A percentile compares a stretch with the other conserved stretches of the same genome.
Evolutionary conservation across 2,797 vertebrate species (phyloP).

Genomic region (Nyctalus aviator): DNA sequence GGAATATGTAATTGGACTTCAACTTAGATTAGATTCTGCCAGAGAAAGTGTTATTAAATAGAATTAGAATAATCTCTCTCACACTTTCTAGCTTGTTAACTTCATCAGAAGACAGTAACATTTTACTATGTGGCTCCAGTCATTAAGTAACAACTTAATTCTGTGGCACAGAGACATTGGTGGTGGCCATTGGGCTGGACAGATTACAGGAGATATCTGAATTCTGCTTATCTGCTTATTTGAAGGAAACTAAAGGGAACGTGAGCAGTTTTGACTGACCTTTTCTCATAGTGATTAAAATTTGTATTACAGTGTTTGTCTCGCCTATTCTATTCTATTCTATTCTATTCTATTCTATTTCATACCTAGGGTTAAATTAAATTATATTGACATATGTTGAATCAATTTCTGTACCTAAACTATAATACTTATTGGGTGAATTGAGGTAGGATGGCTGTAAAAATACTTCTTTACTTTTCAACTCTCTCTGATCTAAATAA

Average conservation of each 20-base stretch:
- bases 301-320: background rate
- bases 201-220: background rate
- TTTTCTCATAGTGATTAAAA: background rate
- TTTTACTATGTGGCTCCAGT: background rate
- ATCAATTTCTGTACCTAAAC: background rate
- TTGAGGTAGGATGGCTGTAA: background rate
- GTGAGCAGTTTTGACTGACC: background rate
- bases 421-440: background rate
- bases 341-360: background rate
- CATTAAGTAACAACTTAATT: background rate
- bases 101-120: background rate
- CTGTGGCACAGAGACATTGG: background rate
- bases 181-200: background rate
- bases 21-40: background rate
- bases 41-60: slow-evolving; percentile 17
- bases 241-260: background rate
- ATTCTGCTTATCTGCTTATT: background rate
- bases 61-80: background rate
- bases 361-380: background rate
- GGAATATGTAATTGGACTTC: slow-evolving; percentile 49
- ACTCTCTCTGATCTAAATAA: background rate
- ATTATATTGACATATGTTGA: background rate
- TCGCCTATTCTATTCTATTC: background rate
- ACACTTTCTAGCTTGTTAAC: background rate
- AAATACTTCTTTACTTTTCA: background rate